phyloP scores from a whole-genome alignment of 2,797 vertebrate genomes.

The Novumbra hubbsi region DNA sequence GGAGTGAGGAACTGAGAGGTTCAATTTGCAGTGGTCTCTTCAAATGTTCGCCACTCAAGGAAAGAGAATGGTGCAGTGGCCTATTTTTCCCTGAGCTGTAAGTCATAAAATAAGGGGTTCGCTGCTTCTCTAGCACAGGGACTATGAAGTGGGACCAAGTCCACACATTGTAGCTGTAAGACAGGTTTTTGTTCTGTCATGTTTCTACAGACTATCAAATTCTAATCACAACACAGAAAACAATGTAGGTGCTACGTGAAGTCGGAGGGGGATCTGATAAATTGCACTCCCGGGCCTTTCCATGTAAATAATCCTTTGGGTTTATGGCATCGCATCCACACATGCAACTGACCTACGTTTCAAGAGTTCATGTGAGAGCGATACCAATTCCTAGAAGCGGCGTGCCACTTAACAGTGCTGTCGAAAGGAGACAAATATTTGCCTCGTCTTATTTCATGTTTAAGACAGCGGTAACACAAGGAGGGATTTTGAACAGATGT shows the following conservation, averaged over 20 bases:
- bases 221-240: slow-evolving; percentile 34
- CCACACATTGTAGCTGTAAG: slow-evolving; percentile 38
- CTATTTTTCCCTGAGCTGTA: too few species aligned
- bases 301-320: slow-evolving; percentile 21
- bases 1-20: too few species aligned
- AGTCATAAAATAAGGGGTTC: background rate
- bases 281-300: slow-evolving; percentile 40
- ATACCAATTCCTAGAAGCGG: slow-evolving; percentile 61
- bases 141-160: slow-evolving; percentile 39
- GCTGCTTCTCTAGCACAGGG: slow-evolving; percentile 18
- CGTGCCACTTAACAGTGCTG: slow-evolving; percentile 48
- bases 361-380: slow-evolving; percentile 41
- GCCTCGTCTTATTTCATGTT: slow-evolving; percentile 56
- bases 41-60: too few species aligned
- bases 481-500: slow-evolving; percentile 61
- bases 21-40: too few species aligned
- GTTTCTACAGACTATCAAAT: slow-evolving; percentile 31
- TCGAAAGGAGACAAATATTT: slow-evolving; percentile 45
- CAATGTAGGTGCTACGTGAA: slow-evolving; percentile 14
- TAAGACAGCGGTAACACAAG: slow-evolving; percentile 39
- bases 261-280: slow-evolving; percentile 24
- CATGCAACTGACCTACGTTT: slow-evolving; percentile 49
- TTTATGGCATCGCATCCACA: slow-evolving; percentile 47
- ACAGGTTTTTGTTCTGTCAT: slow-evolving; percentile 18
- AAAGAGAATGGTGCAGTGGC: too few species aligned